Percentiles rank a stretch among this genome's conserved stretches.
Evolutionary conservation across 2,797 vertebrate genomes (phyloP).

Genomic region (Onychomys leucogaster): DNA sequence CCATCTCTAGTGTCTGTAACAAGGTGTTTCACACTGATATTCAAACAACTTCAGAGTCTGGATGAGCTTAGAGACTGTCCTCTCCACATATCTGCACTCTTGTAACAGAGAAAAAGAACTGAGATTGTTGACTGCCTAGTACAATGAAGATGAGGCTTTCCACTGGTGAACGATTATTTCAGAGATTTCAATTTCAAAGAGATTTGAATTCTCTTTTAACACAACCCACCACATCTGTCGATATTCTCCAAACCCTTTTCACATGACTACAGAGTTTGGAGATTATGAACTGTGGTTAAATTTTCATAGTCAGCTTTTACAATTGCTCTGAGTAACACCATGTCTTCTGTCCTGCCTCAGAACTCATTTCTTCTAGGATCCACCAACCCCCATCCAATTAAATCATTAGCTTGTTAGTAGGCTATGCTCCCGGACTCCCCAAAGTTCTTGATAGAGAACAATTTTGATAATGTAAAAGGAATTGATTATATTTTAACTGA

Average conservation of each 20-base stretch:
- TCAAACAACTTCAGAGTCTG: neutral
- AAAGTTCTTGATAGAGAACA: neutral
- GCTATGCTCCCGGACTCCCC: neutral
- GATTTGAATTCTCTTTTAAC: neutral
- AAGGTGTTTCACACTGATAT: neutral
- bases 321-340: neutral
- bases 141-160: neutral
- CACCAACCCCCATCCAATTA: neutral
- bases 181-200: too few relatives aligned
- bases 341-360: neutral
- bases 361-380: neutral
- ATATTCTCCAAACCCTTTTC: rapidly evolving
- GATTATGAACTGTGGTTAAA: neutral
- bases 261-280: neutral
- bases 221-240: rapidly evolving
- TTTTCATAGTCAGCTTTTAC: too few relatives aligned
- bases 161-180: neutral
- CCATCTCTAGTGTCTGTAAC: rapidly evolving
- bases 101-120: neutral
- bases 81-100: rapidly evolving
- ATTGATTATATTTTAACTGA: neutral
- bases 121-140: neutral
- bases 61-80: neutral
- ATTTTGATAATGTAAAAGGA: neutral
- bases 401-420: neutral